Base-by-base conservation (phyloP, 2,888 invertebrate species). In the Troglohyphantes excavatus region DNA sequence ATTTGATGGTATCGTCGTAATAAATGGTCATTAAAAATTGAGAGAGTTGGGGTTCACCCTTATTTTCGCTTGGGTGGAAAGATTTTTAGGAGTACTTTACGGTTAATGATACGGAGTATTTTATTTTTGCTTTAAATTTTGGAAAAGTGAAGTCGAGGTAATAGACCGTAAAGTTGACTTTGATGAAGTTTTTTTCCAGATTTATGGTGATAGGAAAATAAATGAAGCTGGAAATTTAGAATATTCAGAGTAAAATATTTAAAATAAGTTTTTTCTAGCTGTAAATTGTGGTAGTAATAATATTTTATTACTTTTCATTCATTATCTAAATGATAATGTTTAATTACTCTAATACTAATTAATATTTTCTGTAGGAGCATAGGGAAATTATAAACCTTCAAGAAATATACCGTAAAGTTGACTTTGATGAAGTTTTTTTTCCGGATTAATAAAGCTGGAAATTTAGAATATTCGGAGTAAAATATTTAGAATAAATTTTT, bases 21-120 rank as follows among this genome's bases (percentile, higher is more conserved):
- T 70, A 82, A 81, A 29, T 72, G 82, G 27, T 82, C 82, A 70
- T 82, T 82, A 72, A 82, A 43, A 82, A n/a, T 19, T 19, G 65
- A 43, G 27, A 29, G 72, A n/a, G 23, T 43, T 13, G 9, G 53
- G 17, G 7, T 13, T 13, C 7, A 39, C 39, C 39, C 39, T 5
- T 27, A 13, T 2, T 23, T 26, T 23, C 6, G 26, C 23, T 19
- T 63, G 21, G 19, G 21, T 65, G 23, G 1, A 23, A 65, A 26
- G 26, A 17, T 65, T 65, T 65, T 2, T 11, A 11, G 26, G 23
- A 23, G 23, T 21, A 13, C 23, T 65, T 65, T 5, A 23, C 21
- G 23, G 6, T 65, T 65, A 27, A 65, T 27, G 65, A 21, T 27
- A 65, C 23, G 65, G 13, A 65, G 13, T 17, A 53, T n/a, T n/a